Base-by-base conservation (phyloP, 2,113 vertebrate species). In the Chascanopsetta lugubris region DNA sequence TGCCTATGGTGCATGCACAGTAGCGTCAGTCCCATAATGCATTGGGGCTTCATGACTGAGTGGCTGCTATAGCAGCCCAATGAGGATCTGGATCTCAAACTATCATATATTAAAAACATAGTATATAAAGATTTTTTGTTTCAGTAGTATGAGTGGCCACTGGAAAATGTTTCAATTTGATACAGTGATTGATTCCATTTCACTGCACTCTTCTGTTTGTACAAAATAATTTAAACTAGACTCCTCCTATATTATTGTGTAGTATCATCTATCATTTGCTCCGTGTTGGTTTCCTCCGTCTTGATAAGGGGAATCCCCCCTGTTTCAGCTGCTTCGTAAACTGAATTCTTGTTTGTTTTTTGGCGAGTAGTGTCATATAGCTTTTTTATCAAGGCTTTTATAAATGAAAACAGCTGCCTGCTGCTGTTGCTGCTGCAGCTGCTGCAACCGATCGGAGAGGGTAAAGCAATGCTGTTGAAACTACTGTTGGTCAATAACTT, bases 321-420 rank as follows among this genome's bases (percentile, higher is more conserved):
- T 22, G 10, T 13, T 17, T 48, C 17, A 1, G 22, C 46, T 25
- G 12, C 12, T 17, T 25, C 46, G 25, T 22, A 15, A 48, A 26
- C 15, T 51, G n/a, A 11, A 1, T 29, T 25, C 26, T 27, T 29
- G 8, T 50, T 51, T 51, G 25, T 22, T 42, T n/a, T 15, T 17
- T n/a, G 17, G 38, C 38, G 8, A 42, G 38, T n/a, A 42, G 17
- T 42, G 6, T n/a, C 17, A 7, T n/a, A 42, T 42, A 18, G 38
- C 38, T 42, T 42, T 17, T 42, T 42, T 42, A 42, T 42, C 38
- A 42, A 42, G 38, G 38, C 38, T 42, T 42, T n/a, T 18, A 38
- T 42, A 42, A 42, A 17, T 18, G 17, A 3, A 47, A 51, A n/a
- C 49, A 29, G 26, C 22, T 24, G 5, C 22, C 7, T 8, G 20